Conservation (phyloP, 1,140 invertebrate genomes). For the Pantala flavescens region DNA sequence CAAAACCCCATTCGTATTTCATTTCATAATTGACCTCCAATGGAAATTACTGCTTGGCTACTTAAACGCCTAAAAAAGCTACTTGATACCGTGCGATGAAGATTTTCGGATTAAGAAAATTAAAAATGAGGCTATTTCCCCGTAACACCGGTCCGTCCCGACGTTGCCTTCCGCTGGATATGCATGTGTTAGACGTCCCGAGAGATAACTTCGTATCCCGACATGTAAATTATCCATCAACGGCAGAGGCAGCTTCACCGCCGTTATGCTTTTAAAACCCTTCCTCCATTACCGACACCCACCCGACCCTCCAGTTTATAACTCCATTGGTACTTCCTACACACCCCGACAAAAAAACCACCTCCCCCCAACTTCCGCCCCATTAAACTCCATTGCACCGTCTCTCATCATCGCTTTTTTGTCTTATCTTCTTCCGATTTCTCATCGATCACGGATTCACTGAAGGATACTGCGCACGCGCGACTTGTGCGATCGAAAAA, state of each 20-base stretch:
- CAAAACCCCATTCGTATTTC: too few relatives aligned
- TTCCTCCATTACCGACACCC: background rate
- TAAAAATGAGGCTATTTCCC: background rate
- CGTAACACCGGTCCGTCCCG: background rate
- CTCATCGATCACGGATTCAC: too few relatives aligned
- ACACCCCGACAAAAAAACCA: background rate
- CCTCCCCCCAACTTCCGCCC: background rate
- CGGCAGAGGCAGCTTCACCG: background rate
- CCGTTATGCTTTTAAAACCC: too few relatives aligned
- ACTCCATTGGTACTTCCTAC: background rate
- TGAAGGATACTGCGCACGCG: too few relatives aligned
- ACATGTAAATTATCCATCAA: slow-evolving; percentile 8
- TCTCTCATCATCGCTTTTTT: background rate
- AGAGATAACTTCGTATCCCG: background rate
- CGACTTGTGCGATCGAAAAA: too few relatives aligned
- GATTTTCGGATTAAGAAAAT: background rate
- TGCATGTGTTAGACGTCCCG: background rate
- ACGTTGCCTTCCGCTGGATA: background rate
- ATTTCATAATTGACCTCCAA: too few relatives aligned
- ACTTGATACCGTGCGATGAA: too few relatives aligned
- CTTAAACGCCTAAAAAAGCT: too few relatives aligned
- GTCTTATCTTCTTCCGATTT: too few relatives aligned
- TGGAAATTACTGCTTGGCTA: too few relatives aligned
- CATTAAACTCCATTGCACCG: background rate
- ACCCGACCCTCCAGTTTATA: background rate